A percentile compares a stretch with the other conserved stretches of the same genome.
These are phyloP conservation scores for Nansenia antarctica DNA, from an alignment of 2,113 vertebrate genomes.

Conservation along the genomic window DNA sequence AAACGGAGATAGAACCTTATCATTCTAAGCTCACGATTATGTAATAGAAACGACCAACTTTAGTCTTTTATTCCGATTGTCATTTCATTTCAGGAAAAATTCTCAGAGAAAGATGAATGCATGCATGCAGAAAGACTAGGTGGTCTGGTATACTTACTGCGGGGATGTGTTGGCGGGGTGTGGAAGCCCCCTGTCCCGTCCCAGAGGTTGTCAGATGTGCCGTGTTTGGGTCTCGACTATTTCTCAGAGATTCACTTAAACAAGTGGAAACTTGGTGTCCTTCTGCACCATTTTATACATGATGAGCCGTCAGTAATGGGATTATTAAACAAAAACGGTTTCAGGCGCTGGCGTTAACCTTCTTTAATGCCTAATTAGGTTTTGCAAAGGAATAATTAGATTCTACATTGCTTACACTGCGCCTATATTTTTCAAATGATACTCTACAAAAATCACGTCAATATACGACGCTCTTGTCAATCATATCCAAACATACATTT, in stretches of 20 bases:
- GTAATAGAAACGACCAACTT: too few species aligned
- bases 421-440: slow-evolving; percentile 98
- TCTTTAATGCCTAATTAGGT: slow-evolving; percentile 99
- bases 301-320: slow-evolving; percentile 99
- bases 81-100: too few species aligned
- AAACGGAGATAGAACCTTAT: too few species aligned
- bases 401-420: slow-evolving; percentile 99
- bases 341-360: slow-evolving; percentile 99
- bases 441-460: slow-evolving; percentile 88
- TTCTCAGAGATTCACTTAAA: slow-evolving; percentile 96
- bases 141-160: slow-evolving; percentile 81
- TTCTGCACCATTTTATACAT: slow-evolving; percentile 99
- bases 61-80: too few species aligned
- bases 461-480: slow-evolving; percentile 69
- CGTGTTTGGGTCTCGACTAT: slow-evolving; percentile 90
- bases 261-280: slow-evolving; percentile 99
- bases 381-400: slow-evolving; percentile 99
- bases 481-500: slow-evolving; percentile 72
- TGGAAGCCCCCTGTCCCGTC: slow-evolving; percentile 66
- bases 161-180: slow-evolving; percentile 52
- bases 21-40: too few species aligned
- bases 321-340: slow-evolving; percentile 99
- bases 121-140: too few species aligned
- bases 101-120: too few species aligned
- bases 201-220: slow-evolving; percentile 78